These are phyloP conservation scores for Parnassius smintheus DNA, from an alignment of 2,888 invertebrate genomes.

Conservation along the genomic window DNA sequence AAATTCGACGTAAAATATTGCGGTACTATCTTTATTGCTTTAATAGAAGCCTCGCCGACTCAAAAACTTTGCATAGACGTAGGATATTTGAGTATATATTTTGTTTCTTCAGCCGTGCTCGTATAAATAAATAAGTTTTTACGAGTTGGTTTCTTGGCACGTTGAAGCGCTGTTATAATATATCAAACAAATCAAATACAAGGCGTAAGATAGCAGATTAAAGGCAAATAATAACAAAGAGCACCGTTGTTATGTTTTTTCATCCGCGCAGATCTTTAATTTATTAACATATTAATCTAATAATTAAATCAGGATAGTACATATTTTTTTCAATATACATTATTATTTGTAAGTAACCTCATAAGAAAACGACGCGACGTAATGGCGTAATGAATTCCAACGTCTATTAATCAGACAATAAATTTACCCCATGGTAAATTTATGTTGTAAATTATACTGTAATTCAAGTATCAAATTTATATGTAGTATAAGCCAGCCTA, in stretches of 20 bases:
- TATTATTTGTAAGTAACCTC: too few species aligned
- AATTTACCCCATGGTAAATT: too few species aligned
- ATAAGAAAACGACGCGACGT: too few species aligned
- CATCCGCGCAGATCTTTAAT: not conserved
- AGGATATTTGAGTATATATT: constrained; percentile 9
- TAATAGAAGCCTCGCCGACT: constrained; percentile 29
- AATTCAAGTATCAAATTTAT: too few species aligned
- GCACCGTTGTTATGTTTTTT: not conserved
- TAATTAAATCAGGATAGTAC: too few species aligned
- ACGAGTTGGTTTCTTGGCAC: constrained; percentile 4
- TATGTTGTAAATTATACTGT: too few species aligned
- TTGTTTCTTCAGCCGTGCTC: constrained; percentile 8
- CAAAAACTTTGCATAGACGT: constrained; percentile 28
- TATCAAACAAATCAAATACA: not conserved
- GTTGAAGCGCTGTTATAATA: not conserved
- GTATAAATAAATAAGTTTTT: constrained; percentile 17
- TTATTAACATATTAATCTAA: too few species aligned
- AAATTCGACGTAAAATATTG: constrained; percentile 29
- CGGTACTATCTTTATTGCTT: constrained; percentile 30
- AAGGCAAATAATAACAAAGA: not conserved
- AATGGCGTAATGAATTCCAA: too few species aligned
- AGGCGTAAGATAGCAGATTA: not conserved
- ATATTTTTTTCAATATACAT: too few species aligned
- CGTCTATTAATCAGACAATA: too few species aligned
- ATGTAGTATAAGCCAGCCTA: too few species aligned